Percentiles rank a stretch among this genome's conserved stretches.
These are phyloP conservation scores for Anthoscopus minutus DNA, from an alignment of 2,113 vertebrate species.

Conservation along the genomic window DNA sequence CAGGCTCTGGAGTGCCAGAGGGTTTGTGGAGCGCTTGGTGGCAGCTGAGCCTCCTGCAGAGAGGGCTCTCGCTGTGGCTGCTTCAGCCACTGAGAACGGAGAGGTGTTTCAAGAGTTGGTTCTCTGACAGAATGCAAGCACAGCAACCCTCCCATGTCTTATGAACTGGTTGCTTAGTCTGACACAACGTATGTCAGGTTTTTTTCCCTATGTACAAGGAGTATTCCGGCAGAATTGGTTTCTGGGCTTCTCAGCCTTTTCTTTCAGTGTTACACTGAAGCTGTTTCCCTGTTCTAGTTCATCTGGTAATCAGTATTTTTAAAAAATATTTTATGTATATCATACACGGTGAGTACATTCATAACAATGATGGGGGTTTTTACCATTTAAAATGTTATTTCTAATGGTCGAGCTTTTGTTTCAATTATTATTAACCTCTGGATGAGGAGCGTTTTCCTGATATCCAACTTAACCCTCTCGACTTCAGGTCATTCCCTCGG, in stretches of 20 bases:
- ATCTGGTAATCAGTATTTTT: neutral
- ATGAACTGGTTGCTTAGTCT: neutral
- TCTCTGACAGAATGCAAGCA: neutral
- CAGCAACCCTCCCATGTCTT: neutral
- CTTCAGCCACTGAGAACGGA: neutral
- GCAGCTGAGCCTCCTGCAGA: neutral
- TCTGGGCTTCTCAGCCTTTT: neutral
- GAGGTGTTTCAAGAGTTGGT: neutral
- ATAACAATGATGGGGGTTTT: neutral
- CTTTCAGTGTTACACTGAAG: neutral
- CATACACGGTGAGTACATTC: neutral
- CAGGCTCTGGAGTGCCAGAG: rapidly evolving
- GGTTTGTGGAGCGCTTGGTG: rapidly evolving
- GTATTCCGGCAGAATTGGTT: neutral
- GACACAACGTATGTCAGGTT: rapidly evolving
- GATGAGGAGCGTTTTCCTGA: neutral
- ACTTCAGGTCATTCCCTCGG: neutral
- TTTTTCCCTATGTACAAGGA: neutral
- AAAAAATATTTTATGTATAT: neutral
- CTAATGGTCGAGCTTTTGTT: neutral
- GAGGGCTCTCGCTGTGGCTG: neutral
- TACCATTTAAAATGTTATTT: neutral
- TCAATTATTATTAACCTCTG: neutral
- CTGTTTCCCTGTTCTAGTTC: neutral
- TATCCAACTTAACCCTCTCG: neutral